Evolutionary conservation across 2,888 invertebrate species (phyloP).

Genomic region (Microctonus hyperodae): DNA sequence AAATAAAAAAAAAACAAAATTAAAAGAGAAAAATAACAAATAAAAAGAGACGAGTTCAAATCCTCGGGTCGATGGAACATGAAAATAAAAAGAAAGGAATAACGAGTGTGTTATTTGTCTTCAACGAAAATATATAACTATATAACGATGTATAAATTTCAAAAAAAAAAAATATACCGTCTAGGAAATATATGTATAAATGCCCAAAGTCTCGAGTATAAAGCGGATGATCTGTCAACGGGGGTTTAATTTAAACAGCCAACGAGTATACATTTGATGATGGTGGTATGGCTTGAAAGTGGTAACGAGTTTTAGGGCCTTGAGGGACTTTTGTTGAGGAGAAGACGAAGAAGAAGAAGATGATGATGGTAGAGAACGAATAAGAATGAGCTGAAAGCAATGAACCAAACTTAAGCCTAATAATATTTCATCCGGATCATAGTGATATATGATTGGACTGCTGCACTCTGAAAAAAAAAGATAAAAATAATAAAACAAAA

Average conservation of each 20-base stretch:
- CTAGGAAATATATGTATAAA: neutral
- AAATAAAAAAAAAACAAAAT: slow-evolving; percentile 13
- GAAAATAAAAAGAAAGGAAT: neutral
- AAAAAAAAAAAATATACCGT: neutral
- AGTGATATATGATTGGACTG: slow-evolving; percentile 12
- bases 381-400: neutral
- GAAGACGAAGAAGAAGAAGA: neutral
- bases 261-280: neutral
- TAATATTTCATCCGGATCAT: slow-evolving; percentile 7
- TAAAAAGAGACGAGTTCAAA: neutral
- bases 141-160: too few species aligned
- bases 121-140: neutral
- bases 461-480: neutral
- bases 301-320: slow-evolving; percentile 14
- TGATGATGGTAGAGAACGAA: neutral
- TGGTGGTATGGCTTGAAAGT: neutral
- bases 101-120: slow-evolving; percentile 19
- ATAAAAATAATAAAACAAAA: neutral
- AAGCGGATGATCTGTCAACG: neutral
- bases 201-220: neutral
- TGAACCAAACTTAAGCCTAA: neutral
- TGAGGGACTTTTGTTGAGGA: neutral
- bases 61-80: neutral
- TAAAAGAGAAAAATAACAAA: slow-evolving; percentile 10
- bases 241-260: neutral